Evolutionary conservation across 2,113 vertebrate genomes (phyloP).

Genomic region (Catagonus wagneri): DNA sequence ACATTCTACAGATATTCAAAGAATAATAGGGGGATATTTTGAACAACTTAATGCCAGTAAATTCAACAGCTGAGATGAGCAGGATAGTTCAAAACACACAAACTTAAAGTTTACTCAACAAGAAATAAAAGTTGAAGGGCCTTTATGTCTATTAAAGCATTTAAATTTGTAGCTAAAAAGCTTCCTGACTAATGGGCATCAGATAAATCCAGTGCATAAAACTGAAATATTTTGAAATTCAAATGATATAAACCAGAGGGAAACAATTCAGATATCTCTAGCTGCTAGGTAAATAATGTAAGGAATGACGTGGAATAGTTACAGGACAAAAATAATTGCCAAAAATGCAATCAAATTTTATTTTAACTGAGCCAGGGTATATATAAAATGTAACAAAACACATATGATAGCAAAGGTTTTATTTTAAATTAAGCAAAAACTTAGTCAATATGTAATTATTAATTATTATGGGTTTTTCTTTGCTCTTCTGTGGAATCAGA

Average conservation of each 20-base stretch:
- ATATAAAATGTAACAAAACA: neutral
- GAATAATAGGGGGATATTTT: neutral
- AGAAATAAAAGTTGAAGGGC: neutral
- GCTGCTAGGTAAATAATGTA: neutral
- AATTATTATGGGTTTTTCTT: neutral
- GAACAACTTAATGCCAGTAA: neutral
- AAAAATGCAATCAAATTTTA: neutral
- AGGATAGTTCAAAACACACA: neutral
- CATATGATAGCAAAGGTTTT: neutral
- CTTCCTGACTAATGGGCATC: neutral
- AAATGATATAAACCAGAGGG: neutral
- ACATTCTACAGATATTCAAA: neutral
- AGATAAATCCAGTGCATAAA: constrained; percentile 2
- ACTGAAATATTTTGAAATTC: neutral
- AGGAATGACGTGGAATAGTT: neutral
- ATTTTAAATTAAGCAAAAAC: neutral
- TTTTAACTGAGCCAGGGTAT: neutral
- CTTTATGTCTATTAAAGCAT: neutral
- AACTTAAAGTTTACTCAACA: neutral
- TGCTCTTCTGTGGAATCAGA: neutral
- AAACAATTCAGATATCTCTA: neutral
- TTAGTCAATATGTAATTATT: neutral
- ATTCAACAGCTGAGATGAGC: neutral
- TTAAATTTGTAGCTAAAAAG: neutral
- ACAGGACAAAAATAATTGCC: neutral